These are phyloP conservation scores for Eira barbara DNA, from an alignment of 2,113 vertebrate genomes.

Conservation along the genomic window DNA sequence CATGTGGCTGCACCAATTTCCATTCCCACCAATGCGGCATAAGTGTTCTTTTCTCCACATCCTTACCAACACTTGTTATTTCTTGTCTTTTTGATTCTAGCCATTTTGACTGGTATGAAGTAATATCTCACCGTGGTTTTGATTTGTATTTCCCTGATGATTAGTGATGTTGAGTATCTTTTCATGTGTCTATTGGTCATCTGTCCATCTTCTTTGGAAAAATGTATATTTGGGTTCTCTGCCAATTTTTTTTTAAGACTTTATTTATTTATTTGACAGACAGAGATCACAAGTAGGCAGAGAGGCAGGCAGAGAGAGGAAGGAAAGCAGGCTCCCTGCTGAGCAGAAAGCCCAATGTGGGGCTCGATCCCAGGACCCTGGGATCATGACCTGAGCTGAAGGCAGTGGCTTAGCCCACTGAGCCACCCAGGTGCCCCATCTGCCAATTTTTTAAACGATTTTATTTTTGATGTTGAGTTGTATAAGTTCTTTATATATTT, in stretches of 20 bases:
- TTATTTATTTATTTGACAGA: no score
- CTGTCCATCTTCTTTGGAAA: background rate
- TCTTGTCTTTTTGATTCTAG: background rate
- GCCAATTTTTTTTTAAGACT: background rate
- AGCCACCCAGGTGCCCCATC: no score
- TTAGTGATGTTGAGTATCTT: background rate
- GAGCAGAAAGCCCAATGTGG: no score
- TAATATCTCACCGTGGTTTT: background rate
- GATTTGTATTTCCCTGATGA: background rate
- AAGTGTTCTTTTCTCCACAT: background rate
- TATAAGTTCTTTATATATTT: background rate
- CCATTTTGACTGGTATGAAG: background rate
- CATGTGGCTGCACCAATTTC: background rate
- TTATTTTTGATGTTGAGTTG: background rate
- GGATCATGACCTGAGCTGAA: no score
- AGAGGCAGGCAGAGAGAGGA: no score
- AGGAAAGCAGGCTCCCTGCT: no score
- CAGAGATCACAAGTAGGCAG: no score
- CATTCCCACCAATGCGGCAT: background rate
- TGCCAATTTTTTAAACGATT: background rate
- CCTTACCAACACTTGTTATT: background rate
- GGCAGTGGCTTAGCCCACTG: no score
- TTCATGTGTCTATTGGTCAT: background rate
- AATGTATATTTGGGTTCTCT: background rate
- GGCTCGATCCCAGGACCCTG: no score